Evolutionary conservation across 2,113 vertebrate genomes (phyloP).

Genomic region (Pangasianodon hypophthalmus): DNA sequence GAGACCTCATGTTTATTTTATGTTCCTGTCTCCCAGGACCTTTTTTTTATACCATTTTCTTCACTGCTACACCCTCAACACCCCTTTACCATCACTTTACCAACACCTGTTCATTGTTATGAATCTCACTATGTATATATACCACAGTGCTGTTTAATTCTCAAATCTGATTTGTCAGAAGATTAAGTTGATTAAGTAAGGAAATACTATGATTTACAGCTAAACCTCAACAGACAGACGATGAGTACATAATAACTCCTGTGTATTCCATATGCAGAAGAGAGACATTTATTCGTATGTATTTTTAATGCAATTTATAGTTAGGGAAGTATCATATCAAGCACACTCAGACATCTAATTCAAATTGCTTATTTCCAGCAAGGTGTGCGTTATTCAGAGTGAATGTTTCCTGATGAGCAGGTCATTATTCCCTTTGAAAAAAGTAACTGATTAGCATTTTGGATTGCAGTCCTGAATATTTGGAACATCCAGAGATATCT

Average conservation of each 20-base stretch:
- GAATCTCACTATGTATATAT: neutral
- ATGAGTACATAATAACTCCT: neutral
- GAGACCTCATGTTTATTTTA: neutral
- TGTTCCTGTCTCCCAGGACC: neutral
- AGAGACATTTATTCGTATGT: neutral
- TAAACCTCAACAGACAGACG: neutral
- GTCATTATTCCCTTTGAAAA: slow-evolving; percentile 1
- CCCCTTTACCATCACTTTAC: neutral
- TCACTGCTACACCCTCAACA: neutral
- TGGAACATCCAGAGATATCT: neutral
- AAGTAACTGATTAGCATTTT: slow-evolving; percentile 31
- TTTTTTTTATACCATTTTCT: neutral
- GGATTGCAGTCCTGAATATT: slow-evolving; percentile 44
- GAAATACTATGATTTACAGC: neutral
- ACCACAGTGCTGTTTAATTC: neutral
- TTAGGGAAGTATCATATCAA: neutral
- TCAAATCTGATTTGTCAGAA: neutral
- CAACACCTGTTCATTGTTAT: neutral
- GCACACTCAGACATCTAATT: neutral
- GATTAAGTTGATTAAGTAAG: too few species aligned
- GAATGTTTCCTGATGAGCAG: slow-evolving; percentile 31
- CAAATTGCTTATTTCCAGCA: slow-evolving; percentile 33
- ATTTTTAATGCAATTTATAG: slow-evolving; percentile 11
- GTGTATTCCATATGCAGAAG: neutral
- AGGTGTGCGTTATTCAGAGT: slow-evolving; percentile 38